These are phyloP conservation scores for Percopsis omiscomaycus DNA, from an alignment of 2,797 vertebrate genomes.

Conservation along the genomic window DNA sequence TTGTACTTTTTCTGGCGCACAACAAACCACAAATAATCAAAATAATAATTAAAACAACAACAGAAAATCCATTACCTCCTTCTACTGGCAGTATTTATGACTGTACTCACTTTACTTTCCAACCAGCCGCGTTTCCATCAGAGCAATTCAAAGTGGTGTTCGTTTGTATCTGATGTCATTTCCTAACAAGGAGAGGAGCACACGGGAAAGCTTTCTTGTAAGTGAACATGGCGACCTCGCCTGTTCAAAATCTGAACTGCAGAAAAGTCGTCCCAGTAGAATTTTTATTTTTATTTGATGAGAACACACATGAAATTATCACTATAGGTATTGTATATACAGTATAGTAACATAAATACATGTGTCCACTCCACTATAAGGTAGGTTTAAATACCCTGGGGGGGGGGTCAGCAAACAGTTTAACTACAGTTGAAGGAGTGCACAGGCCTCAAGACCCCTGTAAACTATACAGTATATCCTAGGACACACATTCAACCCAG, in stretches of 20 bases:
- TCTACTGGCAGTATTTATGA: neutral
- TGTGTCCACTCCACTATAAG: too few species aligned
- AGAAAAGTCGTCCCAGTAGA: too few species aligned
- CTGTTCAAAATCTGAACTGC: conserved; percentile 1
- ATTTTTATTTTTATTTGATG: neutral
- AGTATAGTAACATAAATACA: too few species aligned
- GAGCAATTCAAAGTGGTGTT: conserved; percentile 11
- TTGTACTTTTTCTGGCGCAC: neutral
- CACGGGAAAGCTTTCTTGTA: neutral
- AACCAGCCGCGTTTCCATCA: conserved; percentile 45
- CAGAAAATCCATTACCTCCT: neutral
- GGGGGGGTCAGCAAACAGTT: too few species aligned
- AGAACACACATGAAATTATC: too few species aligned
- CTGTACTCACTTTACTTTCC: neutral
- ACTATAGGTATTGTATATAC: too few species aligned
- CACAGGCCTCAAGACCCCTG: too few species aligned
- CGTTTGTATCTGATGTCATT: conserved; percentile 9
- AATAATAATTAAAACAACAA: neutral
- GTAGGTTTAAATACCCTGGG: too few species aligned
- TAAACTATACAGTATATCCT: too few species aligned
- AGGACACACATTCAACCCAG: too few species aligned
- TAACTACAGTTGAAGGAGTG: too few species aligned
- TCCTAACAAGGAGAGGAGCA: neutral
- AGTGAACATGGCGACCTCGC: neutral
- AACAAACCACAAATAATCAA: neutral